Percentiles rank a stretch among this genome's conserved stretches.
phyloP scores from a whole-genome alignment of 2,113 vertebrate genomes.

The Microcebus murinus region DNA sequence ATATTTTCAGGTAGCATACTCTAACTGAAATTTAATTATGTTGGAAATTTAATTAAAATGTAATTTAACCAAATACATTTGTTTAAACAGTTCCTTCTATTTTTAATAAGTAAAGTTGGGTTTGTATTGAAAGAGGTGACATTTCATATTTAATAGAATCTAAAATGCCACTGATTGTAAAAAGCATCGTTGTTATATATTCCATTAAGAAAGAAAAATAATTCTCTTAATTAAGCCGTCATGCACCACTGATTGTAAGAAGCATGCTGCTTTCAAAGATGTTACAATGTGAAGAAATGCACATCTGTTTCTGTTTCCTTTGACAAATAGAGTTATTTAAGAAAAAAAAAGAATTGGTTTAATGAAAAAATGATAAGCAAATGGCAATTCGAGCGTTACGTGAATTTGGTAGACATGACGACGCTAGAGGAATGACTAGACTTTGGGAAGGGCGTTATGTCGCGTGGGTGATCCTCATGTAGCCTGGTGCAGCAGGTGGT shows the following conservation, averaged over 20 bases:
- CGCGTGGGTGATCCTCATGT: not conserved
- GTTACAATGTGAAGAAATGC: not conserved
- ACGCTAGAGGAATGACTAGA: not conserved
- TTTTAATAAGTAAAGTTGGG: constrained; percentile 48
- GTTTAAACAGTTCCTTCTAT: constrained; percentile 57
- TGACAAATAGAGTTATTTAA: not conserved
- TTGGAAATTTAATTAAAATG: constrained; percentile 70
- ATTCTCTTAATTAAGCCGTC: constrained; percentile 43
- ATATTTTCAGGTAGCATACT: not conserved
- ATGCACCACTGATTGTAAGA: not conserved
- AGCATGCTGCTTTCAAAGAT: constrained; percentile 34
- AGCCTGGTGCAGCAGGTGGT: not conserved
- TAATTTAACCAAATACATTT: constrained; percentile 64
- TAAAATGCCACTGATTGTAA: constrained; percentile 59
- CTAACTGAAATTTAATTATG: constrained; percentile 61
- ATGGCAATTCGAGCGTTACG: not conserved
- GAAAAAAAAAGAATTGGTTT: not conserved
- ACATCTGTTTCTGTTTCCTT: not conserved
- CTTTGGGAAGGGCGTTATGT: not conserved
- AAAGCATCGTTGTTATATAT: constrained; percentile 40
- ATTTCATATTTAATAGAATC: constrained; percentile 59
- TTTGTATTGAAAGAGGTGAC: constrained; percentile 56
- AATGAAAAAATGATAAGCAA: not conserved
- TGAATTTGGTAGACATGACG: not conserved
- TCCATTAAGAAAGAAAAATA: constrained; percentile 65